Conservation (phyloP, 2,113 vertebrate genomes). For the Nothobranchius furzeri region DNA sequence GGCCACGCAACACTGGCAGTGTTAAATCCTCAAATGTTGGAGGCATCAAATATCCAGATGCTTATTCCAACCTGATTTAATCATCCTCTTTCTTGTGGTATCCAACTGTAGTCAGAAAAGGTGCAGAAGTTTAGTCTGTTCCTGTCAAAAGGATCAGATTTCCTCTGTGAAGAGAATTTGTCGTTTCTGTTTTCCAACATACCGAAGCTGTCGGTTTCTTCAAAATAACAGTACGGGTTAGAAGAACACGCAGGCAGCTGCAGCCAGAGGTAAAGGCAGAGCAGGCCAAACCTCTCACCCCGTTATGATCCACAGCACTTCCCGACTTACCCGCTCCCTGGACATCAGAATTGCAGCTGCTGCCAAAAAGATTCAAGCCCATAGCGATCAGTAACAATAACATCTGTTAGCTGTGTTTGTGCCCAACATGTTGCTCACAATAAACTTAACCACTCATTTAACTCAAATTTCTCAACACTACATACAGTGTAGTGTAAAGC, state of each 20-base stretch:
- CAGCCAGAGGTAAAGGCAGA: conserved; percentile 55
- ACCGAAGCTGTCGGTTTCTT: conserved; percentile 16
- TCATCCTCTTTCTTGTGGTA: not conserved
- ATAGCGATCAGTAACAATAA: conserved; percentile 55
- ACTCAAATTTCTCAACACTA: not conserved
- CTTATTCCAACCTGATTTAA: not conserved
- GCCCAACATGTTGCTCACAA: not conserved
- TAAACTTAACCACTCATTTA: not conserved
- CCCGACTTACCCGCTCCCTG: conserved; percentile 76
- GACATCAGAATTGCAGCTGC: conserved; percentile 62
- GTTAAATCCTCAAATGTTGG: conserved; percentile 1
- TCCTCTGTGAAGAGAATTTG: conserved; percentile 5
- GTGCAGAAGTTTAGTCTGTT: not conserved
- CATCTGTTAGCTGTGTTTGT: conserved; percentile 1
- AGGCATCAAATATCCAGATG: conserved; percentile 4
- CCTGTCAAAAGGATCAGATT: conserved; percentile 19
- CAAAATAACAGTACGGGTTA: conserved; percentile 46
- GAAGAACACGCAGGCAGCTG: conserved; percentile 53
- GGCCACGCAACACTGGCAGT: conserved; percentile 1
- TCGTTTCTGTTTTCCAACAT: conserved; percentile 8
- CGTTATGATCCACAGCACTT: conserved; percentile 19
- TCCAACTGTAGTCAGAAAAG: too few relatives aligned
- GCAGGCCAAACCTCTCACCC: conserved; percentile 27
- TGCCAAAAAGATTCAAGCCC: conserved; percentile 67
- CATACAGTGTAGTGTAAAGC: not conserved